phyloP scores from a whole-genome alignment of 2,113 vertebrate genomes.

The Maylandia zebra region DNA sequence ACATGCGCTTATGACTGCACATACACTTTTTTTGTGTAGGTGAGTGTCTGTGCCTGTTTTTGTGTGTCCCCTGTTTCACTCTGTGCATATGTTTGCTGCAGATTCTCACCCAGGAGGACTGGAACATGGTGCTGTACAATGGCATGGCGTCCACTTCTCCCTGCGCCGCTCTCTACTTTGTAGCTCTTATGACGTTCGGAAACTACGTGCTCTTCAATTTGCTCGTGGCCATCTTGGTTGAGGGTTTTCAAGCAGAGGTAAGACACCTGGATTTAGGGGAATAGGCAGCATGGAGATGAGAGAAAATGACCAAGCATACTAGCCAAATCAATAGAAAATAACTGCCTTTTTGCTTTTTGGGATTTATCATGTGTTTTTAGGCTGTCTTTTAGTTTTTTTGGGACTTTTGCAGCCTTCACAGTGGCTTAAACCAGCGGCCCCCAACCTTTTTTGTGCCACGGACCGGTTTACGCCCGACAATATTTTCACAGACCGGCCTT shows the following conservation, averaged over 20 bases:
- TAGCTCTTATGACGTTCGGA: slow-evolving; percentile 97
- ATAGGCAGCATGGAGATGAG: neutral
- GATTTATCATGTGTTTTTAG: neutral
- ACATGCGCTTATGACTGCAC: neutral
- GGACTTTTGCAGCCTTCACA: neutral
- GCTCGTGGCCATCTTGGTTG: slow-evolving; percentile 94
- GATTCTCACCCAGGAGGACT: slow-evolving; percentile 98
- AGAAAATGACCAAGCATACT: neutral
- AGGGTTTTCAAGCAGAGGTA: slow-evolving; percentile 98
- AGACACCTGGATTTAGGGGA: neutral
- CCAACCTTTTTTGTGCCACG: neutral
- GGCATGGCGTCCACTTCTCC: slow-evolving; percentile 94
- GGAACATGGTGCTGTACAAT: slow-evolving; percentile 97
- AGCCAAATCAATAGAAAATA: neutral
- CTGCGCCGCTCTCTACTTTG: slow-evolving; percentile 94
- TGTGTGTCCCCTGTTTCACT: neutral
- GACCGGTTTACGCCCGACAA: neutral
- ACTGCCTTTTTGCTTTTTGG: neutral
- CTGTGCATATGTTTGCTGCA: slow-evolving; percentile 28
- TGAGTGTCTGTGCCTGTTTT: neutral
- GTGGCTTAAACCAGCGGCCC: neutral
- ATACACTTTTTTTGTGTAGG: neutral
- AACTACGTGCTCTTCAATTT: slow-evolving; percentile 98
- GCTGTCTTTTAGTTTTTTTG: neutral
- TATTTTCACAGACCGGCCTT: neutral